A percentile compares a stretch with the other conserved stretches of the same genome.
Conservation (phyloP, 2,113 vertebrate genomes). For the Passer montanus region DNA sequence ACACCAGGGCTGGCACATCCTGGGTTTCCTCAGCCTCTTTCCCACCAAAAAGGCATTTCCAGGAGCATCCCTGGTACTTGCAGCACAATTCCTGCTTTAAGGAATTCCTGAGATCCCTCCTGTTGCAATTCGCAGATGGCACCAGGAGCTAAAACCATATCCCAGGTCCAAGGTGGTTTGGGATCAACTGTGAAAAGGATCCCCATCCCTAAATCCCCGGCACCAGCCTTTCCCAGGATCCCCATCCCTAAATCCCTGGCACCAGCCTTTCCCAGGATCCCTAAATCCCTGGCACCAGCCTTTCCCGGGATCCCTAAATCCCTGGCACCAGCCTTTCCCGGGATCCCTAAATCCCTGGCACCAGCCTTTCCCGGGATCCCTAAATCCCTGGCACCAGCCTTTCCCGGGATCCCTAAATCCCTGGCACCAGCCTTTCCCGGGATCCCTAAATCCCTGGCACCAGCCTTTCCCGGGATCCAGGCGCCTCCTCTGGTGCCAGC, state of each 20-base stretch:
- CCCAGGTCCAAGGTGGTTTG: neutral
- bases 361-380: no score
- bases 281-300: neutral
- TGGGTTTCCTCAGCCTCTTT: accelerated
- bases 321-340: no score
- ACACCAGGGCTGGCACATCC: neutral
- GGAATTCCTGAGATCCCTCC: neutral
- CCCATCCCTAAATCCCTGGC: no score
- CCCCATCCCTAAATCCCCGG: neutral
- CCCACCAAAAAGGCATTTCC: neutral
- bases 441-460: no score
- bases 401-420: neutral
- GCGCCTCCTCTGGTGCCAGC: neutral
- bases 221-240: neutral
- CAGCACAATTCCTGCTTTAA: neutral
- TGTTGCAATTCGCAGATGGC: neutral
- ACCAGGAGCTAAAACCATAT: neutral
- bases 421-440: neutral
- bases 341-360: neutral
- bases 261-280: neutral
- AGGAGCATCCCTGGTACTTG: neutral
- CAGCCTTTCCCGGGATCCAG: neutral
- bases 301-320: neutral
- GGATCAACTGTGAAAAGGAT: neutral
- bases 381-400: neutral